Conservation (phyloP, 2,797 vertebrate species). For the Hydrophis major region DNA sequence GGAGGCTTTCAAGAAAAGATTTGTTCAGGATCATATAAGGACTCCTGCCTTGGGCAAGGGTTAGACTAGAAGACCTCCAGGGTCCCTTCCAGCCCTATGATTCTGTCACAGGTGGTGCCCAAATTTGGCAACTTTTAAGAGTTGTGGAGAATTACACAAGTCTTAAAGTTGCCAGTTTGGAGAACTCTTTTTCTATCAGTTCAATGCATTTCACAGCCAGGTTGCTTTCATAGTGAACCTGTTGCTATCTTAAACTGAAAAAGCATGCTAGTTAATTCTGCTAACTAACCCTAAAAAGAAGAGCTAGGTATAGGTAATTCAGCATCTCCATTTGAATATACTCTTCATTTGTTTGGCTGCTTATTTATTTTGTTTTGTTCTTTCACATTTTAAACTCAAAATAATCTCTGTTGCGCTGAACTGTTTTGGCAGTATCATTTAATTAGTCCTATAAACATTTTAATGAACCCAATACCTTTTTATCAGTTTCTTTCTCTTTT, state of each 20-base stretch:
- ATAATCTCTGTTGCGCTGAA: background rate
- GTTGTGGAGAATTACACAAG: no score
- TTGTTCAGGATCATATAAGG: background rate
- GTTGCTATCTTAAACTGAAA: background rate
- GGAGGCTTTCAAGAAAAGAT: background rate
- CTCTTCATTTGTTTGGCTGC: background rate
- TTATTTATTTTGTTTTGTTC: background rate
- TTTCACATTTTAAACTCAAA: slow-evolving; percentile 14
- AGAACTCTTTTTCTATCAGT: background rate
- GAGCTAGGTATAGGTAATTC: background rate
- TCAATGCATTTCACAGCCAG: background rate
- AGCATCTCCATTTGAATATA: no score
- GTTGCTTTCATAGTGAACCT: background rate
- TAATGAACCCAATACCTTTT: slow-evolving; percentile 42
- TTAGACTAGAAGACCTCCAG: background rate
- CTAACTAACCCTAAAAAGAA: background rate
- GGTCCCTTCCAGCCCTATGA: background rate
- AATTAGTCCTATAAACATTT: slow-evolving; percentile 40
- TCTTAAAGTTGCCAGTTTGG: no score
- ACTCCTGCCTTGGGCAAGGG: background rate
- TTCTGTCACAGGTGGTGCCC: no score
- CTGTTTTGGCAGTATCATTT: slow-evolving; percentile 28
- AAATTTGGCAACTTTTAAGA: no score
- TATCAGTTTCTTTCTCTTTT: background rate
- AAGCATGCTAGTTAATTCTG: background rate